These are phyloP conservation scores for Anastrepha ludens DNA, from an alignment of 1,140 invertebrate genomes.

Conservation along the genomic window DNA sequence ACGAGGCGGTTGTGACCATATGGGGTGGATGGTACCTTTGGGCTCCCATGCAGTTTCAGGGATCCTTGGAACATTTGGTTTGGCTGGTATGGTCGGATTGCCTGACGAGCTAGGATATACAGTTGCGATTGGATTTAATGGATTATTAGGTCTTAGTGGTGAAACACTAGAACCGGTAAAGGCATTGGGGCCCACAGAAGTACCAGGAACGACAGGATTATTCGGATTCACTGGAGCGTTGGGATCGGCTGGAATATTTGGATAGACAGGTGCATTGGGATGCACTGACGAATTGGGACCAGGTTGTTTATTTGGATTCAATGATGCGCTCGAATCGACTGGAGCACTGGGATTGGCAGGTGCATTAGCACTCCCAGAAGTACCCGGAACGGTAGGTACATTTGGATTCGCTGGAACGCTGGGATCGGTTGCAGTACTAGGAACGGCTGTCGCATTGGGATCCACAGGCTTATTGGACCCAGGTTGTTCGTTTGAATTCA, in stretches of 20 bases:
- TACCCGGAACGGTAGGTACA: neutral
- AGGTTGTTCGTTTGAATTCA: neutral
- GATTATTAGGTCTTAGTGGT: no score
- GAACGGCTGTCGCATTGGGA: constrained; percentile 55
- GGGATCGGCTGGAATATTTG: constrained; percentile 16
- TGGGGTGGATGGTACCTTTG: neutral
- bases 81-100: neutral
- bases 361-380: constrained; percentile 49
- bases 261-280: constrained; percentile 33
- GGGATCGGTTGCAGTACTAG: constrained; percentile 32
- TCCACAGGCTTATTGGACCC: constrained; percentile 51
- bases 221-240: constrained; percentile 55
- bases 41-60: neutral
- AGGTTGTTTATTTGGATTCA: neutral
- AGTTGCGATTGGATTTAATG: constrained; percentile 54
- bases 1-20: neutral
- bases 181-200: constrained; percentile 9
- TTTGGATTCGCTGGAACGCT: constrained; percentile 53
- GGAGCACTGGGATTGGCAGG: constrained; percentile 56
- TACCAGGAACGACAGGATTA: constrained; percentile 30
- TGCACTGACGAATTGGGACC: constrained; percentile 41
- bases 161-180: no score
- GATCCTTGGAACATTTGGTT: neutral
- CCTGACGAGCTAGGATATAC: constrained; percentile 41
- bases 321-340: constrained; percentile 7